Evolutionary conservation across 1,140 invertebrate genomes (phyloP).

Genomic region (Pogonognathellus flavescens): DNA sequence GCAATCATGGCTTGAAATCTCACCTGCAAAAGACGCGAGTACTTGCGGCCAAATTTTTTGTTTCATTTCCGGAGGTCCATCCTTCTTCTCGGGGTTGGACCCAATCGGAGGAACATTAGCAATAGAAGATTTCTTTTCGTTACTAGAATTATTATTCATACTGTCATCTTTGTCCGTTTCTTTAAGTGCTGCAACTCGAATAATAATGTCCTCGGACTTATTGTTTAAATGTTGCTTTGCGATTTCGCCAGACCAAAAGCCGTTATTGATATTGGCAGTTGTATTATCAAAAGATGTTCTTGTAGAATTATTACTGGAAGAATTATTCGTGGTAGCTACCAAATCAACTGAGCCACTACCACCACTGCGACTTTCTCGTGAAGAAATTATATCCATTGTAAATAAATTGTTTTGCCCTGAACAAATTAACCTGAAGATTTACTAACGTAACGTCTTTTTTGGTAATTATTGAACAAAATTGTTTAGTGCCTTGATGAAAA

Average conservation of each 20-base stretch:
- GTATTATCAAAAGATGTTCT: background rate
- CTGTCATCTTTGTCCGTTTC: background rate
- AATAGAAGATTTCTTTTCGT: background rate
- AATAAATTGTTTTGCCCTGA: too few relatives aligned
- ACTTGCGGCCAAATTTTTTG: conserved; percentile 46
- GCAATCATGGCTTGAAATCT: background rate
- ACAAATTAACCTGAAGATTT: too few relatives aligned
- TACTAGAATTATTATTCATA: background rate
- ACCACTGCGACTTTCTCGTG: conserved; percentile 24
- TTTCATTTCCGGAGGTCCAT: conserved; percentile 24
- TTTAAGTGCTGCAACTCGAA: conserved; percentile 30
- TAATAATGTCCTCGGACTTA: conserved; percentile 14
- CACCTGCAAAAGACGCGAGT: conserved; percentile 54
- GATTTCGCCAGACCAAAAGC: conserved; percentile 1
- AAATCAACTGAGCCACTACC: background rate
- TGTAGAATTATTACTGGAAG: background rate
- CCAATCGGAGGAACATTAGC: background rate
- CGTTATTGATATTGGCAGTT: background rate
- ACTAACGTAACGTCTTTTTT: too few relatives aligned
- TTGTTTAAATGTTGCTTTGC: conserved; percentile 11
- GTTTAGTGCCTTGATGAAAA: background rate
- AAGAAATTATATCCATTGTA: conserved; percentile 37
- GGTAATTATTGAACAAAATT: background rate
- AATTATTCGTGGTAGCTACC: background rate
- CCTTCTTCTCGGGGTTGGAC: background rate